Evolutionary conservation across 2,888 invertebrate genomes (phyloP).

Genomic region (Pollenia labialis): DNA sequence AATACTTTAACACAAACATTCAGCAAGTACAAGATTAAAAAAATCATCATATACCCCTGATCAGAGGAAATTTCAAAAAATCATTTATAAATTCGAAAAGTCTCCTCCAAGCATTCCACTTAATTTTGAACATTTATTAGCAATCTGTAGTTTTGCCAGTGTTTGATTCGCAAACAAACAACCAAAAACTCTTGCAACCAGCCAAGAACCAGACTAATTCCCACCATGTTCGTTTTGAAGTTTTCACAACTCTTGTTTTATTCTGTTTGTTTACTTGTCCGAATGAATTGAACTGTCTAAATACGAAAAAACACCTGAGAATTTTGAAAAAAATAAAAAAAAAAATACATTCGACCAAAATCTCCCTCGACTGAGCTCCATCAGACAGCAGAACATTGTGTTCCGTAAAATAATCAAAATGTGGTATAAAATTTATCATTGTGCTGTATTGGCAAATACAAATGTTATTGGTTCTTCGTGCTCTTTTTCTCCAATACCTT

Average conservation of each 20-base stretch:
- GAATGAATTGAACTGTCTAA: slow-evolving; percentile 43
- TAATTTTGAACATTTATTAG: slow-evolving; percentile 63
- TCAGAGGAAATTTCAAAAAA: slow-evolving; percentile 10
- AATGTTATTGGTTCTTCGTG: slow-evolving; percentile 30
- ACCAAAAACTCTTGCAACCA: slow-evolving; percentile 10
- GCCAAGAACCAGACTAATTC: slow-evolving; percentile 55
- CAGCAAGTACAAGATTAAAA: slow-evolving; percentile 7
- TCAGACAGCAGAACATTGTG: slow-evolving; percentile 35
- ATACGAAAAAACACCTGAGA: slow-evolving; percentile 52
- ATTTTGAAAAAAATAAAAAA: slow-evolving; percentile 4
- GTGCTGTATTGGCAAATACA: slow-evolving; percentile 53
- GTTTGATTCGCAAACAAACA: slow-evolving; percentile 63
- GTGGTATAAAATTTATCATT: slow-evolving; percentile 57
- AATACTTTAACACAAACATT: slow-evolving; percentile 8
- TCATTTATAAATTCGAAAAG: slow-evolving; percentile 29
- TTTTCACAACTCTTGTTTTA: not conserved
- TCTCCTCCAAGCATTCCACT: slow-evolving; percentile 33
- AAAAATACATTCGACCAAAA: slow-evolving; percentile 34
- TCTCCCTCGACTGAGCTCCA: slow-evolving; percentile 44
- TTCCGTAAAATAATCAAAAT: slow-evolving; percentile 14
- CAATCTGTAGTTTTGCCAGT: slow-evolving; percentile 53
- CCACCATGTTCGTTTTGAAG: slow-evolving; percentile 27
- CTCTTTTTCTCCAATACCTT: slow-evolving; percentile 1
- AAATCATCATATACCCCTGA: slow-evolving; percentile 24
- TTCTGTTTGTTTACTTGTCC: slow-evolving; percentile 22